phyloP scores from a whole-genome alignment of 2,113 vertebrate species.

The Balaeniceps rex region DNA sequence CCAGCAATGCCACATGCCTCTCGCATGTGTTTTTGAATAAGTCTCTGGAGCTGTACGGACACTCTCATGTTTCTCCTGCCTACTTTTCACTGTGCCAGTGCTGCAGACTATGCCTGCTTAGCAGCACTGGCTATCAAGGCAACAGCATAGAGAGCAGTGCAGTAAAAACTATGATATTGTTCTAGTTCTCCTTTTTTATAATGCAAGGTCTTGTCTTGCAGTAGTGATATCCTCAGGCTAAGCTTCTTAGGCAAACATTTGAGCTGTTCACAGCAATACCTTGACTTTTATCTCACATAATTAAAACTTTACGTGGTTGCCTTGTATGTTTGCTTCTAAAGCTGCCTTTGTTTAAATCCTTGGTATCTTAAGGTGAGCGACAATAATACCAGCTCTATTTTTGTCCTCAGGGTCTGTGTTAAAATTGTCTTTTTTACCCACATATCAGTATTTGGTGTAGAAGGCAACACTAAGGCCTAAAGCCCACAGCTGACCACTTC shows the following conservation, averaged over 20 bases:
- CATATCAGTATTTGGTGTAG: neutral
- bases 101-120: neutral
- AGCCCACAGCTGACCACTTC: neutral
- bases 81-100: neutral
- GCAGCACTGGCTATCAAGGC: neutral
- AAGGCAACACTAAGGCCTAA: neutral
- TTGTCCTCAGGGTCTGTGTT: neutral
- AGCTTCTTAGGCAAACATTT: neutral
- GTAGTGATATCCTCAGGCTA: neutral
- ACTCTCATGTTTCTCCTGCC: neutral
- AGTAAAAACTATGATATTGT: neutral
- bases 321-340: neutral
- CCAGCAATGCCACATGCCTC: neutral
- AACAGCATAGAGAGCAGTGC: fast-evolving
- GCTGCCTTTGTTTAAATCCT: neutral
- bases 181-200: neutral
- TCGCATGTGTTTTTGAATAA: neutral
- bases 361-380: neutral
- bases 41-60: neutral
- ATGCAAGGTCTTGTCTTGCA: neutral
- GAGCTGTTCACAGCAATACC: neutral
- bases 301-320: neutral
- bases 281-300: neutral
- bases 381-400: neutral
- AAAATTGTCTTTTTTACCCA: neutral